Evolutionary conservation across 2,888 invertebrate genomes (phyloP), one percentile per base, ranked within the genome.

Genomic region (Anarsia innoxiella): DNA sequence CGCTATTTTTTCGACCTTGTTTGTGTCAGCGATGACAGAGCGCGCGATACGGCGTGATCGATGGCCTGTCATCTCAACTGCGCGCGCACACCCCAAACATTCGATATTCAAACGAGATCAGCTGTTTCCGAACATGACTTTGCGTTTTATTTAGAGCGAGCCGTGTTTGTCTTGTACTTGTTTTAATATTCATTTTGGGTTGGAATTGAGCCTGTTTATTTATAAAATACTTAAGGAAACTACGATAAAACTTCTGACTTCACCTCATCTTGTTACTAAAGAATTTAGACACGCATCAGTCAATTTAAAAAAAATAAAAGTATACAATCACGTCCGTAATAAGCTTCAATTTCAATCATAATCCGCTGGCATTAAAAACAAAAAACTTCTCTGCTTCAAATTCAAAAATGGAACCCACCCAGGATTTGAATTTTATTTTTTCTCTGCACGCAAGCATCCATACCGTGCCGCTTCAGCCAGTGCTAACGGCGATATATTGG

Each of bases 41-140:
- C 45, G 41, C 43, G 45, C 53, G 68, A 70, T 69, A 66, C 50
- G 49, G 50, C 45, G 44, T 71, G 72, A 72, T 65, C 61, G 71
- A 72, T 69, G 54, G 51, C 41, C 59, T 63, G 68, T 65, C 70
- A 56, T 44, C 48, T 43, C 40, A 48, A 47, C 54, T 56, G 65
- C 61, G 56, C 30, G 31, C 28, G 37, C 36, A 33, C 37, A 26
- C 39, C 39, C n/a, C 31, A 27, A 25, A 12, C 38, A 26, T 31
- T 28, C 31, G 23, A 37, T 28, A 41, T 41, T 29, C 16, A 25
- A 37, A 37, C 31, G 11, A 27, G 28, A 33, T 33, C 33, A 33
- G 33, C 33, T 33, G 33, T 26, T 33, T 33, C n/a, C n/a, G n/a
- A n/a, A n/a, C n/a, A n/a, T n/a, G n/a, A n/a, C n/a, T n/a, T n/a